phyloP scores from a whole-genome alignment of 2,888 invertebrate genomes.

The Sesia apiformis region DNA sequence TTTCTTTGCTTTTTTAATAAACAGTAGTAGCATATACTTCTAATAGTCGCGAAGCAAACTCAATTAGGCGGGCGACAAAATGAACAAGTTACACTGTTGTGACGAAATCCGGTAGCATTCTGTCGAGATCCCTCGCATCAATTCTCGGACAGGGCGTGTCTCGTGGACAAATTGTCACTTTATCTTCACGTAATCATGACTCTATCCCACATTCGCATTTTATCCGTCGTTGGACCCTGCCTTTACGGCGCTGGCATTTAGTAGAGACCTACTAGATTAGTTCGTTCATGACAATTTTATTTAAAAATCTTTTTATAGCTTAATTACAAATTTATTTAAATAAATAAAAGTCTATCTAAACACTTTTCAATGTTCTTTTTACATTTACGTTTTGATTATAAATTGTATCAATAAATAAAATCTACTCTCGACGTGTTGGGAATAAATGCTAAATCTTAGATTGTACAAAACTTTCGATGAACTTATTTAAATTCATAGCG shows the following conservation, averaged over 20 bases:
- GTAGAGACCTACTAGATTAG: too few relatives aligned
- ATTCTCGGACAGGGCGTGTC: constrained; percentile 22
- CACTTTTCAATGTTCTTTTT: too few relatives aligned
- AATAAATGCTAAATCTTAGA: background rate
- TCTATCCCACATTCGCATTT: constrained; percentile 20
- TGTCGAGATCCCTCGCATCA: constrained; percentile 22
- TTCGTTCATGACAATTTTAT: too few relatives aligned
- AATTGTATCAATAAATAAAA: background rate
- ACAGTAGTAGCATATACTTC: too few relatives aligned
- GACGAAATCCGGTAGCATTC: constrained; percentile 1
- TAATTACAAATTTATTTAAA: too few relatives aligned
- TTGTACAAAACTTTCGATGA: too few relatives aligned
- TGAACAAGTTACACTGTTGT: background rate
- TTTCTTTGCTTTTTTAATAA: too few relatives aligned
- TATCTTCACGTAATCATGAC: constrained; percentile 27
- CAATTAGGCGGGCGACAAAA: background rate
- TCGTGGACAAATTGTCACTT: constrained; percentile 17
- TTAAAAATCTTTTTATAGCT: too few relatives aligned
- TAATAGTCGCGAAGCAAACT: background rate
- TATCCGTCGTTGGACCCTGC: constrained; percentile 17
- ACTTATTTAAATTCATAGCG: too few relatives aligned
- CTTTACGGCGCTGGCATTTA: constrained; percentile 5
- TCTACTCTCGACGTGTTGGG: background rate
- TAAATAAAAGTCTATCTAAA: too few relatives aligned
- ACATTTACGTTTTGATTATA: background rate